Base-by-base conservation (phyloP, 2,888 invertebrate species). In the Macrosoma leucophasiata region DNA sequence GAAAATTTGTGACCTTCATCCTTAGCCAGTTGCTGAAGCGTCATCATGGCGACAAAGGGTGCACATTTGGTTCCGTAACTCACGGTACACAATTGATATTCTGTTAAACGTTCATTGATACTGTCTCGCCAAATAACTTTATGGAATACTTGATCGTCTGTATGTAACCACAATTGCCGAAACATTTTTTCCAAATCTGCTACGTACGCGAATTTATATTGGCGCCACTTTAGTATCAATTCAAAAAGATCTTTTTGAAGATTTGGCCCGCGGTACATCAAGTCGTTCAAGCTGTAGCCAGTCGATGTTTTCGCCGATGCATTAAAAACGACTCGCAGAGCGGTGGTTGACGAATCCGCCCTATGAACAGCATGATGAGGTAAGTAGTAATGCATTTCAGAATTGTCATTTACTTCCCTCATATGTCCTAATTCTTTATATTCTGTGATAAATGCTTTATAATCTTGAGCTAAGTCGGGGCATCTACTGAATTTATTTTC, bases 311-410 rank as follows among this genome's bases (percentile, higher is more conserved):
- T 39, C 9, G 39, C 17, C 10, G 36, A 39, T 8, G 38, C 41
- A 21, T 29, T 46, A 12, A 44, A 48, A 2, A 49, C 48, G 0
- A 46, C 48, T n/a, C 49, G 31, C 2, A 38, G 21, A 21, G 35
- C 13, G 1, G 46, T 45, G 1, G 48, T 45, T 9, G 25, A 33
- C 4, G 46, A 48, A 2, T 50, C 44, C 0, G 13, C 13, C 1
- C 41, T 31, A 20, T 19, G 4, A 2, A 52, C 43, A 13, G 39
- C 35, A 24, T 46, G 42, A 13, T 51, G 43, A 1, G 46, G 42
- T 22, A 47, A 24, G 23, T 33, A 41, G 28, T 21, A 37, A n/a
- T n/a, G n/a, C n/a, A n/a, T 6, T 44, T 24, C 4, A 13, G 20
- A 19, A 18, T 32, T 7, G 7, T 29, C 18, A 21, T 22, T n/a